Percentiles rank a stretch among this genome's conserved stretches.
These are phyloP conservation scores for Caenorhabditis sp. DNA, from an alignment of 2,888 invertebrate species.

Conservation along the genomic window DNA sequence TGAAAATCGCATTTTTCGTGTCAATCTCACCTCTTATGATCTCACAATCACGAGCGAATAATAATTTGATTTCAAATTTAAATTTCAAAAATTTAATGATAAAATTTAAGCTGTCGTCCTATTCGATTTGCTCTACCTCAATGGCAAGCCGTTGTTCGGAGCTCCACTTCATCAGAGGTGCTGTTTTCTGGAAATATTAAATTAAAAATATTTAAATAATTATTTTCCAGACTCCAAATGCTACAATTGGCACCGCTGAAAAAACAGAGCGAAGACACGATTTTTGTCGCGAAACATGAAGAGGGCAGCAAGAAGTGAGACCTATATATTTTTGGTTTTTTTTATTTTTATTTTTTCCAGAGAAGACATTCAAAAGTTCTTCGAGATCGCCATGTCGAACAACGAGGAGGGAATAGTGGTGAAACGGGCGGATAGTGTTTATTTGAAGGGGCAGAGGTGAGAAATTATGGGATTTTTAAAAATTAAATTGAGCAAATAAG, in stretches of 20 bases:
- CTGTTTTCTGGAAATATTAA: slow-evolving; percentile 1
- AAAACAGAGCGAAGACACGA: slow-evolving; percentile 62
- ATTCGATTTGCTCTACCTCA: slow-evolving; percentile 79
- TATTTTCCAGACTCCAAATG: slow-evolving; percentile 52
- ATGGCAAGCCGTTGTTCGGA: slow-evolving; percentile 72
- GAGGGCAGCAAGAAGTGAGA: slow-evolving; percentile 65
- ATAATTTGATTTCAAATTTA: no score
- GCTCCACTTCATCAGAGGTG: slow-evolving; percentile 66
- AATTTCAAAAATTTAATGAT: no score
- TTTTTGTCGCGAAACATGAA: slow-evolving; percentile 66
- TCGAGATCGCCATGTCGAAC: slow-evolving; percentile 75
- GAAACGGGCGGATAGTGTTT: slow-evolving; percentile 72
- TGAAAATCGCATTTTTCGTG: no score
- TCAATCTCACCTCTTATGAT: no score
- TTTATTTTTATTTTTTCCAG: slow-evolving; percentile 58
- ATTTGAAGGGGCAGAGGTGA: slow-evolving; percentile 66
- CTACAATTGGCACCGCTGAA: slow-evolving; percentile 66
- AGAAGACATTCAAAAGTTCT: slow-evolving; percentile 75
- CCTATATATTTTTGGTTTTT: not conserved
- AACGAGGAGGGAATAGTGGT: slow-evolving; percentile 82
- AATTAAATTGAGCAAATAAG: no score
- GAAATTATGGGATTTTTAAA: no score
- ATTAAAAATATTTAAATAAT: not conserved
- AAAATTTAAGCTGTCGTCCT: slow-evolving; percentile 76
- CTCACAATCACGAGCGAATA: no score